A percentile compares a stretch with the other conserved stretches of the same genome.
These are phyloP conservation scores for Siniperca scherzeri DNA, from an alignment of 2,797 vertebrate genomes.

Conservation along the genomic window DNA sequence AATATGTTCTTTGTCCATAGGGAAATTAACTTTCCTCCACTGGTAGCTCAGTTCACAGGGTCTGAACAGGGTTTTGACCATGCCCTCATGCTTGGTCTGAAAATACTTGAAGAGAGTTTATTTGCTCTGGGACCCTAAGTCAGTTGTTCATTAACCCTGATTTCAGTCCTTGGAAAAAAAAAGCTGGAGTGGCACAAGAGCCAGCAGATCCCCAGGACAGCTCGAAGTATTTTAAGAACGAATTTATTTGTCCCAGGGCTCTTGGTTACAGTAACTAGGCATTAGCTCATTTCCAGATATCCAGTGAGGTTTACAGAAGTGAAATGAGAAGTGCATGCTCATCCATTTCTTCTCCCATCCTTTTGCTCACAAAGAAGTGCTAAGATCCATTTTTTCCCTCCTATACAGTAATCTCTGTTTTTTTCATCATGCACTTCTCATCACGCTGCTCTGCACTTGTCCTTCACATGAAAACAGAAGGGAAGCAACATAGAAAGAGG, in stretches of 20 bases:
- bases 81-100: constrained; percentile 23
- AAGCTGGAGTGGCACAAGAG: constrained; percentile 14
- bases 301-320: constrained; percentile 66
- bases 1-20: constrained; percentile 1
- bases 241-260: constrained; percentile 61
- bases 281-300: constrained; percentile 64
- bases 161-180: constrained; percentile 24
- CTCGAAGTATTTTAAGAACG: constrained; percentile 44
- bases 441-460: constrained; percentile 36
- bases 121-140: constrained; percentile 59
- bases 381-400: constrained; percentile 48
- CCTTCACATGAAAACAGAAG: constrained; percentile 42
- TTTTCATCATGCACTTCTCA: constrained; percentile 26
- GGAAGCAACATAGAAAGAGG: constrained; percentile 65
- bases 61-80: constrained; percentile 22
- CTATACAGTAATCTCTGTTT: constrained; percentile 13
- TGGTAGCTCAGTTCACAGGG: constrained; percentile 21
- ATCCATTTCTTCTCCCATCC: constrained; percentile 52
- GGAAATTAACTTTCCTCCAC: constrained; percentile 44
- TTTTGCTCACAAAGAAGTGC: constrained; percentile 52
- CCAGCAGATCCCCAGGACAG: constrained; percentile 35
- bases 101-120: constrained; percentile 49
- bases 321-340: constrained; percentile 74
- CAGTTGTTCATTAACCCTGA: constrained; percentile 67
- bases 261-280: constrained; percentile 68